A percentile compares a stretch with the other conserved stretches of the same genome.
Conservation (phyloP, 2,888 invertebrate species). For the Ptychoptera albimana region DNA sequence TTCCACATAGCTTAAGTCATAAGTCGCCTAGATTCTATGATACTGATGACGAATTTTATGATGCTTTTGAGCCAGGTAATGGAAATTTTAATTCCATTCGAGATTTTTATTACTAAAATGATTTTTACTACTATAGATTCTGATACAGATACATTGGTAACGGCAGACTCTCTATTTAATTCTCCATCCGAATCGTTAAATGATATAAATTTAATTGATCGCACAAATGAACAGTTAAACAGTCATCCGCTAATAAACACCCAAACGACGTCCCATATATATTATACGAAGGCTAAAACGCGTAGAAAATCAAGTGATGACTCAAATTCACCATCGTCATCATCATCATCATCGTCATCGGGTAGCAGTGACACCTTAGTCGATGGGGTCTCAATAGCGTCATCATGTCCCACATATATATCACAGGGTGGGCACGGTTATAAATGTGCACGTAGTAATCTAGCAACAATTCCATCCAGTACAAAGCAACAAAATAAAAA, state of each 20-base stretch:
- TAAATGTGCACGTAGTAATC: slow-evolving; percentile 33
- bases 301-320: slow-evolving; percentile 9
- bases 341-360: slow-evolving; percentile 6
- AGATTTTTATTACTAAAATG: background rate
- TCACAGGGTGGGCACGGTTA: slow-evolving; percentile 38
- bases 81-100: background rate
- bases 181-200: slow-evolving; percentile 12
- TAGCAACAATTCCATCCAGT: no score
- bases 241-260: background rate
- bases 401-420: slow-evolving; percentile 38
- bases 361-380: slow-evolving; percentile 13
- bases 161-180: slow-evolving; percentile 17
- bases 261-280: slow-evolving; percentile 3
- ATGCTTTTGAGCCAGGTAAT: slow-evolving; percentile 26
- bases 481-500: no score
- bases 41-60: slow-evolving; percentile 27
- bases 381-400: slow-evolving; percentile 19
- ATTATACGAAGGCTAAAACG: slow-evolving; percentile 4
- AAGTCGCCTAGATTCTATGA: slow-evolving; percentile 23
- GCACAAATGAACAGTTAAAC: background rate
- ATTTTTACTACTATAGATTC: slow-evolving; percentile 24
- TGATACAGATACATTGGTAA: slow-evolving; percentile 28
- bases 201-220: slow-evolving; percentile 9
- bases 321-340: slow-evolving; percentile 7
- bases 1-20: slow-evolving; percentile 11